Percentiles rank a stretch among this genome's conserved stretches.
Conservation (phyloP, 2,113 vertebrate species). For the Platysternon megacephalum region DNA sequence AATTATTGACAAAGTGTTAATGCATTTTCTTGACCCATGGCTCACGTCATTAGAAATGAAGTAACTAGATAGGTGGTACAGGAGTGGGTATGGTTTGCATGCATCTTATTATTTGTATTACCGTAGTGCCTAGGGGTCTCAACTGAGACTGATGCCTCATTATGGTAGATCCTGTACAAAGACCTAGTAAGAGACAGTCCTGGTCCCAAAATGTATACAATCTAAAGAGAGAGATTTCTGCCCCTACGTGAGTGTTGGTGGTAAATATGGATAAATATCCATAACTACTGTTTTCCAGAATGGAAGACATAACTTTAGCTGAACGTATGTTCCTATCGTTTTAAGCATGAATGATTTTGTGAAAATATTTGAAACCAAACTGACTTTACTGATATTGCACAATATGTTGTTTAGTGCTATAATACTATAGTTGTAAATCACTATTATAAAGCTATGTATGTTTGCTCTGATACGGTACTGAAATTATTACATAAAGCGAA, state of each 20-base stretch:
- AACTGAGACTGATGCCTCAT: not conserved
- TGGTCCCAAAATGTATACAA: not conserved
- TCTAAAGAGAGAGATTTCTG: not conserved
- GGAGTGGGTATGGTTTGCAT: accelerated
- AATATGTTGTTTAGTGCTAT: not conserved
- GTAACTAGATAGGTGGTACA: not conserved
- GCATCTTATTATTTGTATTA: not conserved
- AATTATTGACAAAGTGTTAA: not conserved
- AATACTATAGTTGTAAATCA: not conserved
- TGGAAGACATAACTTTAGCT: not conserved
- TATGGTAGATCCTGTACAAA: not conserved
- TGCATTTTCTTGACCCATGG: accelerated
- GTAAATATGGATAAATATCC: not conserved
- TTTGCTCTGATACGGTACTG: slow-evolving; percentile 14
- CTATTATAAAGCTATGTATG: not conserved
- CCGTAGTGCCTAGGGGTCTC: not conserved
- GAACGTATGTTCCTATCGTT: slow-evolving; percentile 12
- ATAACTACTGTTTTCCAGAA: not conserved
- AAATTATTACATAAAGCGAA: not conserved
- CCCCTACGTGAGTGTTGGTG: not conserved
- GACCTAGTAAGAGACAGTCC: not conserved
- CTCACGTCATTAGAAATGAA: not conserved
- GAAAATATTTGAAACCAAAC: not conserved
- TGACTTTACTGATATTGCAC: not conserved
- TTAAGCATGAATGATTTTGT: slow-evolving; percentile 16